Conservation (phyloP, 2,113 vertebrate species). For the Chrysemys picta region DNA sequence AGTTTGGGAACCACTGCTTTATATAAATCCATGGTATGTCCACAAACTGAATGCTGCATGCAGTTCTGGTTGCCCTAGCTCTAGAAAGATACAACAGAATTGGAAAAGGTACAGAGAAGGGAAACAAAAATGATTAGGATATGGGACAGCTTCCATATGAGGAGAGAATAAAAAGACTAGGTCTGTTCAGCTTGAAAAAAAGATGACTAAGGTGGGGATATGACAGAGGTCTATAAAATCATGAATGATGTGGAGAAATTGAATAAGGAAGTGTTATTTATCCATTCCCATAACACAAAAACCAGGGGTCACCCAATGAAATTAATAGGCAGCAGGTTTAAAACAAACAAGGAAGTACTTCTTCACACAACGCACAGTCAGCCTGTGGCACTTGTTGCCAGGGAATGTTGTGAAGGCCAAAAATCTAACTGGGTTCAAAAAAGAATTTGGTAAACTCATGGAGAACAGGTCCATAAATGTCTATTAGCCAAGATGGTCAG, state of each 20-base stretch:
- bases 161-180: not conserved
- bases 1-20: no score
- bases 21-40: not conserved
- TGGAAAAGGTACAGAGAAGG: not conserved
- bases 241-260: not conserved
- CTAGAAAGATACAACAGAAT: not conserved
- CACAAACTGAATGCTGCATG: not conserved
- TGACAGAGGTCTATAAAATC: not conserved
- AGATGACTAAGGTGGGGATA: not conserved
- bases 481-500: not conserved
- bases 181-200: not conserved
- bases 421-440: not conserved
- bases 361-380: not conserved
- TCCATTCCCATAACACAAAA: not conserved
- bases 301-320: not conserved
- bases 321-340: not conserved
- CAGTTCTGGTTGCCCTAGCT: not conserved
- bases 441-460: not conserved
- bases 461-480: not conserved
- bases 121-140: not conserved
- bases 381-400: no score
- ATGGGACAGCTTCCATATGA: not conserved
- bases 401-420: not conserved
- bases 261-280: not conserved
- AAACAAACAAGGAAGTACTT: not conserved